Percentiles rank a stretch among this genome's conserved stretches.
Evolutionary conservation across 1,140 invertebrate genomes (phyloP).

Genomic region (Drosophila pseudoobscura): DNA sequence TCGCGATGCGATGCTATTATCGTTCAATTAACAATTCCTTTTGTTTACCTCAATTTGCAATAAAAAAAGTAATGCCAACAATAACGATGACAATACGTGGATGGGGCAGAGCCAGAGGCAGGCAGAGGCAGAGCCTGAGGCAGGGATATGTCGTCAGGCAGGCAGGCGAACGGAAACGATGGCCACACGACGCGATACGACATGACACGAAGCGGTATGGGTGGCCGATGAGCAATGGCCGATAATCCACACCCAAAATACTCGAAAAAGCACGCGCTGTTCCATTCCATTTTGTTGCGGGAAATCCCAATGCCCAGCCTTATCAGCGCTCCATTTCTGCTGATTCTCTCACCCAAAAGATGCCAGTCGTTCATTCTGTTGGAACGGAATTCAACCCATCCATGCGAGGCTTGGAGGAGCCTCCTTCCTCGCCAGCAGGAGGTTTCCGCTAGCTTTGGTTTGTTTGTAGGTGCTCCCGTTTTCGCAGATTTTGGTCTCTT

Average conservation of each 20-base stretch:
- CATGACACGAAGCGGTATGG: not conserved
- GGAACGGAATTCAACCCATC: too few species aligned
- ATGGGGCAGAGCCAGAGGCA: not conserved
- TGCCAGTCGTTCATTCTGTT: too few species aligned
- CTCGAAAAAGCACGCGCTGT: slow-evolving; percentile 24
- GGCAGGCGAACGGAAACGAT: slow-evolving; percentile 11
- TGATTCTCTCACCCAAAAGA: too few species aligned
- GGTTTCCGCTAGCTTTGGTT: too few species aligned
- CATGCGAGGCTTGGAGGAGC: too few species aligned
- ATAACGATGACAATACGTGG: slow-evolving; percentile 28
- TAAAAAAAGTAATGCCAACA: slow-evolving; percentile 25
- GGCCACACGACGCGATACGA: slow-evolving; percentile 18
- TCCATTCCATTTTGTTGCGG: slow-evolving; percentile 40
- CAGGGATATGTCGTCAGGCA: not conserved
- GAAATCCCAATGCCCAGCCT: not conserved
- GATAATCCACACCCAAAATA: not conserved
- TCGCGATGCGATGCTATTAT: slow-evolving; percentile 33
- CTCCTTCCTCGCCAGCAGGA: too few species aligned
- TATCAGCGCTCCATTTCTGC: too few species aligned
- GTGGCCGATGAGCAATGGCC: not conserved
- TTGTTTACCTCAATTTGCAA: slow-evolving; percentile 36
- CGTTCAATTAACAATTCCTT: slow-evolving; percentile 41
- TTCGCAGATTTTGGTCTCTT: too few species aligned
- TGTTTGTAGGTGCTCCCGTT: too few species aligned
- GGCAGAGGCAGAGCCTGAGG: not conserved